Base-by-base conservation (phyloP, 2,888 invertebrate species). In the Carterocephalus palaemon region DNA sequence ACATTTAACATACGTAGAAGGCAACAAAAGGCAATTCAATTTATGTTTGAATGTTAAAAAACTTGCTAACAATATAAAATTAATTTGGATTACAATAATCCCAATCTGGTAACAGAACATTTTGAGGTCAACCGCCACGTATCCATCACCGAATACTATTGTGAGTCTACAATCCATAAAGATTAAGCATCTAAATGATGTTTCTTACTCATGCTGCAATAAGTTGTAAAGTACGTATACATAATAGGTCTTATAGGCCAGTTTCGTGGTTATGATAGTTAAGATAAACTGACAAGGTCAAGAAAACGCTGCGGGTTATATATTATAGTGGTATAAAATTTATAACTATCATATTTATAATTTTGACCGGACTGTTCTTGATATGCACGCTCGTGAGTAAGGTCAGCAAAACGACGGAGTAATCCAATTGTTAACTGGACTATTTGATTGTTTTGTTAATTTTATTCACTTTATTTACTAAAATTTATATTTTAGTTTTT, bases 291-390 rank as follows among this genome's bases (percentile, higher is more conserved):
- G 22, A 53, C 76, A 76, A 78, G 77, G 78, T 71, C 75, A 62
- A 53, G 40, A 33, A 31, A 46, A 46, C 47, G 65, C 70, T 61
- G 51, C 56, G 8, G 54, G 68, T 64, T 23, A 49, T 46, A 40
- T 57, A 62, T 65, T 52, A 70, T 67, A 61, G 62, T 67, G 56
- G 63, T 64, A 71, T 70, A 64, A 67, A 70, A 67, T 70, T 67
- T 70, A 74, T 70, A 73, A 73, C 67, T 70, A 74, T 69, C 59
- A 60, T 69, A 65, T 57, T 63, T 62, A 64, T 66, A 64, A 71
- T 73, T 70, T 59, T 54, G 58, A 68, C 65, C 60, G 61, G 65
- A 64, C 56, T 48, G 53, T 45, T 26, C 26, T 55, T 52, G 48
- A 54, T 57, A 54, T 43, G 32, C 34, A 29, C 42, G 43, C 29